Evolutionary conservation across 2,113 vertebrate genomes (phyloP).

Genomic region (human): DNA sequence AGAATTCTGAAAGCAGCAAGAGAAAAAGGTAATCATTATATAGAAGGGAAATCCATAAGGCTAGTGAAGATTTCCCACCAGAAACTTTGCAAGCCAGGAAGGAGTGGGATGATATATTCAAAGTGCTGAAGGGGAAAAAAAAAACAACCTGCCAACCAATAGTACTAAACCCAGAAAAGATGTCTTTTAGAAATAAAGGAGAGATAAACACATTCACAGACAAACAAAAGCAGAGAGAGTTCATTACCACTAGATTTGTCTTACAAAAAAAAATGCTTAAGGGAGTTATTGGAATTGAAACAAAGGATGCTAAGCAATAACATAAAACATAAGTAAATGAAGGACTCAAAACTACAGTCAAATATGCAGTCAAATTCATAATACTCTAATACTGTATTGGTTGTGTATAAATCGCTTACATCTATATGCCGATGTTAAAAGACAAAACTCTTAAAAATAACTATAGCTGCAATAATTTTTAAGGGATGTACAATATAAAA

Average conservation of each 20-base stretch:
- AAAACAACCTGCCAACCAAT: too few relatives aligned
- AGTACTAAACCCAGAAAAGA: too few relatives aligned
- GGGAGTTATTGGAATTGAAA: not conserved
- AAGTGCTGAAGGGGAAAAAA: too few relatives aligned
- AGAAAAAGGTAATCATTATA: not conserved
- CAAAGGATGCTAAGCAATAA: not conserved
- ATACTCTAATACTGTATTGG: too few relatives aligned
- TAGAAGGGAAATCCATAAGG: not conserved
- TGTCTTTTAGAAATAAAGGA: too few relatives aligned
- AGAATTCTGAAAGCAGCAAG: not conserved
- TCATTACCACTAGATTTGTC: too few relatives aligned
- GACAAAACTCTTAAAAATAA: not conserved
- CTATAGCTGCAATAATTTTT: not conserved
- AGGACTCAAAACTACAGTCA: not conserved
- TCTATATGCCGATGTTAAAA: not conserved
- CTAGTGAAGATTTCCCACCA: not conserved
- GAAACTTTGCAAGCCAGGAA: too few relatives aligned
- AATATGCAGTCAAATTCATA: too few relatives aligned
- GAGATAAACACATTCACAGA: too few relatives aligned
- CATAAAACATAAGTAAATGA: not conserved
- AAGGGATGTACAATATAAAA: not conserved
- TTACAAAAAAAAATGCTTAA: too few relatives aligned
- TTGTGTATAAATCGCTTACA: not conserved
- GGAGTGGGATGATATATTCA: too few relatives aligned
- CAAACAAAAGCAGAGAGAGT: too few relatives aligned